Base-by-base conservation (phyloP, 1,140 invertebrate genomes). In the Acyrthosiphon pisum region DNA sequence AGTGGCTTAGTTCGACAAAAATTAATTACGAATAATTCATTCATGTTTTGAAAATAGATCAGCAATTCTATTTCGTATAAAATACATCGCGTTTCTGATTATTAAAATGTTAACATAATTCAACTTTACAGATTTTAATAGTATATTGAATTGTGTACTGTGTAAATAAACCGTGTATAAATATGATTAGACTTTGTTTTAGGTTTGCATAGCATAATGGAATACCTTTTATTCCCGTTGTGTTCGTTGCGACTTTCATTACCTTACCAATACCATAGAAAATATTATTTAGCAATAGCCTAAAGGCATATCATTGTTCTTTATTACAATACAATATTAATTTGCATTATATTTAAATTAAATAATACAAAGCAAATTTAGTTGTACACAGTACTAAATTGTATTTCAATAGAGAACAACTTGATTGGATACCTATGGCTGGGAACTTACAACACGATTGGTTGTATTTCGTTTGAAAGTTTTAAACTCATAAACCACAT, bases 171-270 rank as follows among this genome's bases (percentile, higher is more conserved):
- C n/a, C 60, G n/a, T 76, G 60, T 76, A 76, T 76, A 76, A 76
- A 76, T 76, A 76, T 76, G 30, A 76, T 76, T 76, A 76, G 60
- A 76, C 60, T 76, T 76, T 76, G 60, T 76, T 76, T 68, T 76
- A n/a, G 30, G 60, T 35, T 76, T 76, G n/a, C 50, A 76, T 76
- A 76, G 60, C 60, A n/a, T 76, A 76, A 76, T 76, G 60, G 60
- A 76, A 76, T 76, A 76, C 60, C 60, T 76, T 76, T 76, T 76
- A 76, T 76, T 76, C 60, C 60, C 60, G 60, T 76, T 76, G 60
- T 76, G 60, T 76, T 76, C 60, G 30, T 76, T 76, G n/a, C 60
- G 60, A n/a, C n/a, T 76, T 76, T 76, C 60, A 76, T 76, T 76
- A 76, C 60, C 60, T 76, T 18, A n/a, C 60, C 60, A 76, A 76